A percentile compares a stretch with the other conserved stretches of the same genome.
Evolutionary conservation across 2,888 invertebrate species (phyloP).

Genomic region (Coenonympha glycerion): DNA sequence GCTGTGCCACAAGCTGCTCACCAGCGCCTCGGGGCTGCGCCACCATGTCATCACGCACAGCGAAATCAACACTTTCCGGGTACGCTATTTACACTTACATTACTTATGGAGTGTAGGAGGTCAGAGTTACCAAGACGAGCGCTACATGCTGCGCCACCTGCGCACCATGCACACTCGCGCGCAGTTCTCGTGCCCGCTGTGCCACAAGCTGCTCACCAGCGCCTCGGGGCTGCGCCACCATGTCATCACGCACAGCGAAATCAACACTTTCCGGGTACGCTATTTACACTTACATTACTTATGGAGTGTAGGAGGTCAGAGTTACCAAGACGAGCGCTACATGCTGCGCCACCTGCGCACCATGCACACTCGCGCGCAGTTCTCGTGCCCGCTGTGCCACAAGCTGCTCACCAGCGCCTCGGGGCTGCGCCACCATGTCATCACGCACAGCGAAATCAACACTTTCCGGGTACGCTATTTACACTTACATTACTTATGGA

Average conservation of each 20-base stretch:
- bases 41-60: conserved; percentile 72
- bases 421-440: conserved; percentile 62
- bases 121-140: conserved; percentile 63
- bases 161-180: conserved; percentile 61
- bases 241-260: conserved; percentile 64
- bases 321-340: conserved; percentile 68
- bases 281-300: no score
- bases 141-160: conserved; percentile 72
- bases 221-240: conserved; percentile 58
- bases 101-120: no score
- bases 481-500: no score
- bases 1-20: conserved; percentile 57
- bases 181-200: conserved; percentile 63
- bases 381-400: conserved; percentile 65
- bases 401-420: conserved; percentile 51
- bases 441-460: conserved; percentile 66
- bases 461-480: conserved; percentile 53
- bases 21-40: conserved; percentile 50
- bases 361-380: conserved; percentile 56
- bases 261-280: conserved; percentile 59
- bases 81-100: no score
- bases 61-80: conserved; percentile 55
- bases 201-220: conserved; percentile 54
- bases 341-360: conserved; percentile 71
- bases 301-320: no score